Percentiles rank a stretch among this genome's conserved stretches.
Evolutionary conservation across 1,140 invertebrate genomes (phyloP).

Genomic region (Cyphomyrmex costatus): DNA sequence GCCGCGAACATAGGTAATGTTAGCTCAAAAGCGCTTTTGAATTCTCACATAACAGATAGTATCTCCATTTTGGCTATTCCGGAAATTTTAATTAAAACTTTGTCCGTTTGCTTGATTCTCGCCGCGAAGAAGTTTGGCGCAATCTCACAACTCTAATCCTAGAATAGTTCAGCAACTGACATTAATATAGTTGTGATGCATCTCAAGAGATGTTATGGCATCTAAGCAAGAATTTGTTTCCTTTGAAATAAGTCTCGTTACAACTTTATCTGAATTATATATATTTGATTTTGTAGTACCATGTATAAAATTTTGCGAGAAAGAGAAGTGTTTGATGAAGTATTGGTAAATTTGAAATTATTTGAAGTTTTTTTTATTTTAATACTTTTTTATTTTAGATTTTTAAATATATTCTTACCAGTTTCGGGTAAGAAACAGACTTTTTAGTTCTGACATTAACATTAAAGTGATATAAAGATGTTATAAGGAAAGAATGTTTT

Average conservation of each 20-base stretch:
- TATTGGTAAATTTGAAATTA: not conserved
- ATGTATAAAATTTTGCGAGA: not conserved
- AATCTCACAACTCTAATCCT: not conserved
- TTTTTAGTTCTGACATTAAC: not conserved
- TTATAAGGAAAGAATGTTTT: no score
- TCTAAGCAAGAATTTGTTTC: not conserved
- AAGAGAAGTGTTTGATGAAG: not conserved
- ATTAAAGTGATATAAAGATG: no score
- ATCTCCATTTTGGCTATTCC: not conserved
- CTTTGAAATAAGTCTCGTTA: not conserved
- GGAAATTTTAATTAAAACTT: constrained; percentile 42
- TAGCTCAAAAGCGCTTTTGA: not conserved
- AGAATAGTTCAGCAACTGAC: not conserved
- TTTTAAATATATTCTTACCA: not conserved
- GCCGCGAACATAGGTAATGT: not conserved
- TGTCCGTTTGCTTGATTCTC: not conserved
- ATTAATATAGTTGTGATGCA: not conserved
- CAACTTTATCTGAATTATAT: not conserved
- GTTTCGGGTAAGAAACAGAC: not conserved
- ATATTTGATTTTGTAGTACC: not conserved
- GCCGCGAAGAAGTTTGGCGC: not conserved
- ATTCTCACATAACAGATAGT: not conserved
- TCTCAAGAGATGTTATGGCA: not conserved
- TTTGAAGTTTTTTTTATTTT: not conserved
- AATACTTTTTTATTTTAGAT: not conserved